A percentile compares a stretch with the other conserved stretches of the same genome.
phyloP scores from a whole-genome alignment of 1,140 invertebrate species.

The Drosophila suzukii region DNA sequence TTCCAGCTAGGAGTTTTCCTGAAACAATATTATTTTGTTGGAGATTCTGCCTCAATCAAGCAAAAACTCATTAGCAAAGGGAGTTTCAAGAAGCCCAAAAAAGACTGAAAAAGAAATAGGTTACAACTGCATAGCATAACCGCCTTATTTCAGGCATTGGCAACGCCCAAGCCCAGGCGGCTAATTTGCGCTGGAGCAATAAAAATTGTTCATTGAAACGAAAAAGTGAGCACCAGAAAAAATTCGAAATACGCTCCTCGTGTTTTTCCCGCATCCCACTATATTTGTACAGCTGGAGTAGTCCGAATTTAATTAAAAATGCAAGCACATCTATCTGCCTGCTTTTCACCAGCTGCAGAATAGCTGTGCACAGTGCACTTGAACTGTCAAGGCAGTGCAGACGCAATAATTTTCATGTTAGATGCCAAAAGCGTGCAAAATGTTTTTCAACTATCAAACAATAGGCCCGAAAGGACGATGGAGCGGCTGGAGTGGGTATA shows the following conservation, averaged over 20 bases:
- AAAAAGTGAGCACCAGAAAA: conserved; percentile 22
- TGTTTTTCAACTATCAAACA: conserved; percentile 41
- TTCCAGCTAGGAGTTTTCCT: neutral
- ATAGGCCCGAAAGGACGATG: conserved; percentile 35
- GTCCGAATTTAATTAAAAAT: conserved; percentile 38
- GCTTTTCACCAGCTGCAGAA: conserved; percentile 1
- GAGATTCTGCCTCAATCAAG: conserved; percentile 4
- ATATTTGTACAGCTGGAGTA: conserved; percentile 18
- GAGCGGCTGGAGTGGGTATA: neutral
- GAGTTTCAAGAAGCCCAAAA: neutral
- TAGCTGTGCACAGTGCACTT: conserved; percentile 14
- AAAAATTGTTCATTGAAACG: conserved; percentile 35
- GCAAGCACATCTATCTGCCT: neutral
- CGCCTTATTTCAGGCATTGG: neutral
- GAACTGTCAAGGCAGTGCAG: conserved; percentile 12
- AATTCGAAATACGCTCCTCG: neutral
- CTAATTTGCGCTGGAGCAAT: conserved; percentile 27
- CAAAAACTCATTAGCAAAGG: conserved; percentile 16
- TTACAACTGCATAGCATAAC: conserved; percentile 3
- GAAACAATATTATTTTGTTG: conserved; percentile 17
- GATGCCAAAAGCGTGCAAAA: conserved; percentile 39
- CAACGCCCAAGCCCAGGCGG: neutral
- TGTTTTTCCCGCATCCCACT: neutral
- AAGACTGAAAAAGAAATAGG: neutral
- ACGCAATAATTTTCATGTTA: conserved; percentile 40